phyloP scores from a whole-genome alignment of 1,140 invertebrate genomes.

The Macrocentrus cingulum region DNA sequence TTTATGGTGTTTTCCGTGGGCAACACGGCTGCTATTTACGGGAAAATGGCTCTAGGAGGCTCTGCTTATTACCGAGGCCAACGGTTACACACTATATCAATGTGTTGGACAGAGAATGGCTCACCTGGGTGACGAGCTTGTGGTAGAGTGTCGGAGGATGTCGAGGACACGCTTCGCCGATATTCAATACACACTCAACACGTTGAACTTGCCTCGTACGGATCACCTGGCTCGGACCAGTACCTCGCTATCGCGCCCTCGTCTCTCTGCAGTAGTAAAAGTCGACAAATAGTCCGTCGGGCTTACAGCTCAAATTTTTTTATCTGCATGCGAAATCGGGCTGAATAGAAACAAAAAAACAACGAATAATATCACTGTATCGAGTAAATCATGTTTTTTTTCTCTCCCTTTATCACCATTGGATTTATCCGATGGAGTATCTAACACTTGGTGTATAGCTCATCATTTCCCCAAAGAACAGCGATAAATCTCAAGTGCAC shows the following conservation, averaged over 20 bases:
- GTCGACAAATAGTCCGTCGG: no score
- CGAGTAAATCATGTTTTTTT: no score
- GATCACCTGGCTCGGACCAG: constrained; percentile 17
- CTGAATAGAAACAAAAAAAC: no score
- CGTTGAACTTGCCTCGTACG: constrained; percentile 22
- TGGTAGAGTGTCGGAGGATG: not conserved
- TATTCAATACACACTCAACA: constrained; percentile 19
- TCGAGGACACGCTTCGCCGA: constrained; percentile 18
- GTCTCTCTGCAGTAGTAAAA: not conserved
- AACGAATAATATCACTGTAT: no score
- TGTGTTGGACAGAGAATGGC: not conserved
- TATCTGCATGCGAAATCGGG: no score
- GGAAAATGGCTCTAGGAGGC: constrained; percentile 1
- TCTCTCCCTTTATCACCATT: no score
- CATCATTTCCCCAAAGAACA: no score
- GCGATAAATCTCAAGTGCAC: no score
- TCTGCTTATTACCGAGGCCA: constrained; percentile 21
- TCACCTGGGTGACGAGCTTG: not conserved
- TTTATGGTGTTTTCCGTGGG: constrained; percentile 23
- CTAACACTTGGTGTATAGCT: no score
- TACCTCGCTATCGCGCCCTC: not conserved
- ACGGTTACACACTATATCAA: not conserved
- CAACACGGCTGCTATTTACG: constrained; percentile 21
- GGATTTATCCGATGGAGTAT: no score
- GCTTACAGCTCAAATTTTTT: no score